Percentiles rank a stretch among this genome's conserved stretches.
phyloP scores from a whole-genome alignment of 2,113 vertebrate species.

The Lophius piscatorius region DNA sequence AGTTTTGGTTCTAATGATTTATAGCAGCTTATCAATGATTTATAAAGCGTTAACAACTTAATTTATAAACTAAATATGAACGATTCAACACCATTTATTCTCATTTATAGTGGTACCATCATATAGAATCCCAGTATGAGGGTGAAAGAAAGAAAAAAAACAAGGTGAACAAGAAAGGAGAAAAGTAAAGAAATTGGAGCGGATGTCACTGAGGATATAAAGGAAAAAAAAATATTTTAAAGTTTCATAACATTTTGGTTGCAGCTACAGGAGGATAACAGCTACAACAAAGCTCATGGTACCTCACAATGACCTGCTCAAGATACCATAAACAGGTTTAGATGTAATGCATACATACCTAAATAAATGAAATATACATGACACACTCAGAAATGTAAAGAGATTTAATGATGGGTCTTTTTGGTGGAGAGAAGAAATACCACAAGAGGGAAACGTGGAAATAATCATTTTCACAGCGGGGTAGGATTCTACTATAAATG shows the following conservation, averaged over 20 bases:
- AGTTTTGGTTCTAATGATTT: no score
- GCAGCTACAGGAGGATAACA: not conserved
- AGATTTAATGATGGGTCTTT: constrained; percentile 6
- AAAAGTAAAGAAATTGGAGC: not conserved
- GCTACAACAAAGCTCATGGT: not conserved
- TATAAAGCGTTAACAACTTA: no score
- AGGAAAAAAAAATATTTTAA: not conserved
- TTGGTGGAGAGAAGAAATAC: not conserved
- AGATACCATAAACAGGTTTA: not conserved
- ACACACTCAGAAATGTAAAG: not conserved
- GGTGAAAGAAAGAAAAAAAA: not conserved
- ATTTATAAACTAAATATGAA: no score
- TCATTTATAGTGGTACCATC: no score
- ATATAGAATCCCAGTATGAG: no score
- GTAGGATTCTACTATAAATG: constrained; percentile 29
- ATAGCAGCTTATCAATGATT: no score
- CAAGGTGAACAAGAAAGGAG: no score
- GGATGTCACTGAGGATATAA: constrained; percentile 6
- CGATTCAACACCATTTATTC: no score
- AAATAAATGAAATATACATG: constrained; percentile 16
- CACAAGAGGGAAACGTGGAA: not conserved
- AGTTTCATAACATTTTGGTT: no score
- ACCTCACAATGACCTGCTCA: not conserved
- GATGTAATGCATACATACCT: not conserved
- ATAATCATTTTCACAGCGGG: constrained; percentile 45